Percentiles rank a stretch among this genome's conserved stretches.
phyloP scores from a whole-genome alignment of 2,797 vertebrate genomes.

The Cheirogaleus major region DNA sequence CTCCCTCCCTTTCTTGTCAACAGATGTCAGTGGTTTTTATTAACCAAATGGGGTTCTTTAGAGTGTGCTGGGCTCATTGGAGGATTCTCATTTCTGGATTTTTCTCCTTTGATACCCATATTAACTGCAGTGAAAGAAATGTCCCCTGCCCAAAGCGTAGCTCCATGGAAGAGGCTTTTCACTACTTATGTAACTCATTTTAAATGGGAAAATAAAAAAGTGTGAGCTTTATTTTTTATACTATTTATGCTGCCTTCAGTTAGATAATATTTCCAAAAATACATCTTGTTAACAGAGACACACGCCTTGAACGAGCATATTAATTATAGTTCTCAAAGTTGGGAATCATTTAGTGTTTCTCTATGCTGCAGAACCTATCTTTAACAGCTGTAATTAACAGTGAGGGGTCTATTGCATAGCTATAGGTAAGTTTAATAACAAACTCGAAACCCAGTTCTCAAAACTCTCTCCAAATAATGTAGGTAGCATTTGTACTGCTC shows the following conservation, averaged over 20 bases:
- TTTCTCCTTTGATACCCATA: constrained; percentile 39
- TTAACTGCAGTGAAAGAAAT: constrained; percentile 46
- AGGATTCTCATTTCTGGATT: constrained; percentile 44
- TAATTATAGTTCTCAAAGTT: constrained; percentile 80
- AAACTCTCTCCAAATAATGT: constrained; percentile 15
- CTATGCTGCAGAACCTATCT: constrained; percentile 46
- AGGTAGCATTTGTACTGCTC: constrained; percentile 28
- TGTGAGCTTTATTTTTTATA: constrained; percentile 65
- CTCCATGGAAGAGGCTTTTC: constrained; percentile 32
- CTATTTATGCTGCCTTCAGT: constrained; percentile 73
- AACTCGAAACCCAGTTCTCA: constrained; percentile 37
- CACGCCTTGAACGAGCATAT: constrained; percentile 68
- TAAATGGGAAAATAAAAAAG: constrained; percentile 68
- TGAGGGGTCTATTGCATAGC: background rate
- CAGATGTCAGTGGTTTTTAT: constrained; percentile 63
- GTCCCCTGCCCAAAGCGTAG: background rate
- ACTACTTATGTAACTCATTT: constrained; percentile 71
- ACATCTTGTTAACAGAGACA: constrained; percentile 73
- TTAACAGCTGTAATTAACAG: constrained; percentile 65
- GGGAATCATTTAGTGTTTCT: constrained; percentile 61
- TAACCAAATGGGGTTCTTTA: constrained; percentile 31
- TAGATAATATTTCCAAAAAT: constrained; percentile 82
- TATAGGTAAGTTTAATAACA: constrained; percentile 71
- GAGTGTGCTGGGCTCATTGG: background rate
- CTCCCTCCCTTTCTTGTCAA: constrained; percentile 42